Base-by-base conservation (phyloP, 2,888 invertebrate genomes). In the Trilocha varians region DNA sequence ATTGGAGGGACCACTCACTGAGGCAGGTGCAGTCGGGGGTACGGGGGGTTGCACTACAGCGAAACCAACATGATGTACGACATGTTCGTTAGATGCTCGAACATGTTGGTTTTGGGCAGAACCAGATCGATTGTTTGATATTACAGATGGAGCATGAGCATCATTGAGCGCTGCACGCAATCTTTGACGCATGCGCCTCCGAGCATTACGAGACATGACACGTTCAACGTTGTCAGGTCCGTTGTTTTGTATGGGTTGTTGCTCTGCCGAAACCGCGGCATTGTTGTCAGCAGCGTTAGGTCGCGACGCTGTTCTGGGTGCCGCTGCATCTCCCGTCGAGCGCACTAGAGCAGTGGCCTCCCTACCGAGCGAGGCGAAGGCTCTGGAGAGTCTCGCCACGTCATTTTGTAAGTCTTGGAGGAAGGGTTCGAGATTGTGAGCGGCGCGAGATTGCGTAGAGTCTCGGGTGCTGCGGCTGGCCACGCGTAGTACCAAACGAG, bases 401-500 rank as follows among this genome's bases (percentile, higher is more conserved):
- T 78, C 76, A 40, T 73, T 67, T 46, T 78, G 78, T 25, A 84
- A 55, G 43, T 70, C 76, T 43, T 75, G 78, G 13, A 79, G 55
- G 52, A 73, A 70, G 8, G 75, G 75, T 47, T 73, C 72, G 6
- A 76, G 52, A 43, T 68, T 65, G 39, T 66, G 63, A 1, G 65
- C 45, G 36, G 55, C 51, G 16, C 57, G 52, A 13, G 46, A 39
- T 40, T 47, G 48, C 5, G 51, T 41, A 38, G 47, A 36, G 45
- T 59, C 59, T 34, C 55, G 53, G 53, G 52, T 57, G 45, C 70
- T 72, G 45, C 83, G 77, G 52, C 62, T 74, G 42, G 84, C 84
- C 43, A 84, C 75, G 43, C 84, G 77, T 47, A 84, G 56, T 16
- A 84, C 76, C 47, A 75, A 78, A 40, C 83, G 75, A 36, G 84